Evolutionary conservation across 2,888 invertebrate species (phyloP), one percentile per base, ranked within the genome.

Genomic region (Dryobotodes eremita): DNA sequence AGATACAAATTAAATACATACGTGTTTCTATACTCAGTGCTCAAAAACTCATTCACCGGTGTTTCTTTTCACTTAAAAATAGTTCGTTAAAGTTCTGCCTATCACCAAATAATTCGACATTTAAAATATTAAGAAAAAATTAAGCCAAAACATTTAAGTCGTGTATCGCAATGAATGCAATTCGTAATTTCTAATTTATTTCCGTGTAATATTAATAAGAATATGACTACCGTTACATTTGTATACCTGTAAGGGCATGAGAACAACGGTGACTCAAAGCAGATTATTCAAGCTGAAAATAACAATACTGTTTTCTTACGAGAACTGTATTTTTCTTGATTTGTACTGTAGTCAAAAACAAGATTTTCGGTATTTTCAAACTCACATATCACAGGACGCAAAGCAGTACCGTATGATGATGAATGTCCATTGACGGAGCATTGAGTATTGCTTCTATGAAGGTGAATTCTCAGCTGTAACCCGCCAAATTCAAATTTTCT

Each of bases 91-190:
- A 53, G 8, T 71, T 81, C 46, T 42, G 15, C 48, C 26, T 55
- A 42, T 75, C 53, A 71, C 66, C 53, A 66, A 65, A 68, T 50
- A 55, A 62, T 66, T 62, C 4, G 31, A 31, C 15, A 17, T 50
- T 61, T 65, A 65, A 59, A 82, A 75, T 17, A 70, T 59, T 71
- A 75, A 69, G 75, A 65, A 64, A 68, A 75, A n/a, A 55, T 15
- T 13, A 36, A 53, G 73, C 81, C 59, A 69, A 85, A 85, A 66
- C 10, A 71, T 75, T 82, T 61, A 71, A 82, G 69, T 86, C n/a
- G 55, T 73, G 36, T 75, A 75, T 86, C 66, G 82, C 70, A 86
- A 82, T 48, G 72, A 70, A 42, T 72, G 61, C 78, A 65, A 71
- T 64, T 65, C 20, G 31, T 69, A 26, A 71, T 66, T 65, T 55